Percentiles rank a stretch among this genome's conserved stretches.
Conservation (phyloP, 2,888 invertebrate genomes). For the Ganaspis brasiliensis region DNA sequence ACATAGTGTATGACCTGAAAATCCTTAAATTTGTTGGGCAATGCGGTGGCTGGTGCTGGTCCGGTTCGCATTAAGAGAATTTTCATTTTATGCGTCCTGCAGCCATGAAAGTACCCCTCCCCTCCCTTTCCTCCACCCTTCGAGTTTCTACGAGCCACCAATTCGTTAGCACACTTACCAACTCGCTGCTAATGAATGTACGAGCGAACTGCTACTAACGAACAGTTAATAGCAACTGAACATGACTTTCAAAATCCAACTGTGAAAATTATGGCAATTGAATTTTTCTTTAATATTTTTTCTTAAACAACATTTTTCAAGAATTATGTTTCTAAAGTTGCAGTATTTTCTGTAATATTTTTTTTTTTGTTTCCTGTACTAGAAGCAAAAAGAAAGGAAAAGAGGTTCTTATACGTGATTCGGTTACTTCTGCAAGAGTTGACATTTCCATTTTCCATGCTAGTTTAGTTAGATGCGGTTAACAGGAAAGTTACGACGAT, state of each 20-base stretch:
- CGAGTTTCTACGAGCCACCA: too few species aligned
- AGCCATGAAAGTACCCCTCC: background rate
- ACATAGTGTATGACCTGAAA: background rate
- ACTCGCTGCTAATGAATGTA: constrained; percentile 73
- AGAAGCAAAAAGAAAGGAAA: background rate
- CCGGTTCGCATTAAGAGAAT: background rate
- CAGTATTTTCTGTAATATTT: too few species aligned
- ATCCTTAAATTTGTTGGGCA: constrained; percentile 15
- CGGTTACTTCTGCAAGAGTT: constrained; percentile 66
- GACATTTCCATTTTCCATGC: constrained; percentile 67
- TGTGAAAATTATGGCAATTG: background rate
- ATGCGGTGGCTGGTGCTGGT: background rate
- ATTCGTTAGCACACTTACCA: constrained; percentile 70
- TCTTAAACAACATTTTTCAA: background rate
- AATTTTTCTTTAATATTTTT: background rate
- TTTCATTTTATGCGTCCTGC: constrained; percentile 9
- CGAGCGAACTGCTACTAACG: constrained; percentile 72
- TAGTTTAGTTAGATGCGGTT: constrained; percentile 51
- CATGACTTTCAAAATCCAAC: background rate
- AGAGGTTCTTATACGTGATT: constrained; percentile 52
- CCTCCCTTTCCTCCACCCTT: background rate
- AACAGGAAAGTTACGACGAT: constrained; percentile 47
- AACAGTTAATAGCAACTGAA: constrained; percentile 70
- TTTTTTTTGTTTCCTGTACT: too few species aligned
- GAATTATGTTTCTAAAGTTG: background rate